phyloP scores from a whole-genome alignment of 2,113 vertebrate species.

The Poicephalus meyeri region DNA sequence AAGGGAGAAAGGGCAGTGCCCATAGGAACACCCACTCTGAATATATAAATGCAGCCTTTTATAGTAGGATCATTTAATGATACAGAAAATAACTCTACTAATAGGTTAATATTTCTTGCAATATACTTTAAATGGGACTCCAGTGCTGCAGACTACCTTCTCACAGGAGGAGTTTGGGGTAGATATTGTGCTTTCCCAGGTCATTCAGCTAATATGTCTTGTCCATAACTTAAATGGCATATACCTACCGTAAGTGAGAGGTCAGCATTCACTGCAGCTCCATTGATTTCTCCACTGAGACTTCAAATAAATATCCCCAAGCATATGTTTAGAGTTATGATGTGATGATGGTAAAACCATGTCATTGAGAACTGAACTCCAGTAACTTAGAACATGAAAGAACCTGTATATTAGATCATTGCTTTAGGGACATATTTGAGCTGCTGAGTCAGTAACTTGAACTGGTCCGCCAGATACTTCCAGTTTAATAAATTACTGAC shows the following conservation, averaged over 20 bases:
- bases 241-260: not conserved
- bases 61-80: not conserved
- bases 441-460: constrained; percentile 35
- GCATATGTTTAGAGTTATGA: not conserved
- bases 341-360: not conserved
- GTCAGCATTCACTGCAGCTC: rapidly evolving
- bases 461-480: not conserved
- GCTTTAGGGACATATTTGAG: constrained; percentile 42
- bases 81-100: not conserved
- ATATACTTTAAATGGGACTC: not conserved
- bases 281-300: not conserved
- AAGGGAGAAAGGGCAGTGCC: not conserved
- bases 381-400: not conserved
- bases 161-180: not conserved
- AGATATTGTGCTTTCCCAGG: not conserved
- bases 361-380: not conserved
- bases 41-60: not conserved
- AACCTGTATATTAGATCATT: constrained; percentile 41
- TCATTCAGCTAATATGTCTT: not conserved
- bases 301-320: not conserved
- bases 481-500: constrained; percentile 37
- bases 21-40: not conserved
- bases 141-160: not conserved
- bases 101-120: not conserved
- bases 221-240: not conserved